These are phyloP conservation scores for Hypsopygia costalis DNA, from an alignment of 2,888 invertebrate species.

Conservation along the genomic window DNA sequence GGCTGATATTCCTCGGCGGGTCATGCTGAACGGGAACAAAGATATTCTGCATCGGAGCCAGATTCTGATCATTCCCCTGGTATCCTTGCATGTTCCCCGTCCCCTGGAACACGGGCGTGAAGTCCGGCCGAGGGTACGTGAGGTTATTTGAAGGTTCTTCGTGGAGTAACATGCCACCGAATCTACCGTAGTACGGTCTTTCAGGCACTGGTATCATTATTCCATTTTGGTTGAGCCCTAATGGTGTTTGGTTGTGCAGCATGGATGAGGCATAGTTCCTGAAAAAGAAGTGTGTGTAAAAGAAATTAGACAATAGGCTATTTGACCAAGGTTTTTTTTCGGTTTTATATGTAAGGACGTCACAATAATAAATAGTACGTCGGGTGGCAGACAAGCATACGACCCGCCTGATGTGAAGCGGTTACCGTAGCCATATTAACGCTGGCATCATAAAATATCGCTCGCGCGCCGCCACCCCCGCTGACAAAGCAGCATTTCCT, in stretches of 20 bases:
- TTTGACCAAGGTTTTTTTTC: no score
- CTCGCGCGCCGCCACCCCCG: no score
- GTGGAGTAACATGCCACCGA: conserved; percentile 22
- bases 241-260: conserved; percentile 26
- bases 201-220: conserved; percentile 32
- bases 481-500: no score
- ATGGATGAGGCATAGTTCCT: conserved; percentile 27
- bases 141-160: conserved; percentile 26
- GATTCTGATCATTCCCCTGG: conserved; percentile 18
- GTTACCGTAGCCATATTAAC: no score
- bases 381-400: no score
- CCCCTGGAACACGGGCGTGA: conserved; percentile 21
- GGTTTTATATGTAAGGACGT: no score
- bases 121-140: conserved; percentile 25
- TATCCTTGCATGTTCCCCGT: conserved; percentile 13
- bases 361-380: no score
- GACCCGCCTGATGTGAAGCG: no score
- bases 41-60: conserved; percentile 22
- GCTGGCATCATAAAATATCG: no score
- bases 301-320: no score
- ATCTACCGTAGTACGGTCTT: conserved; percentile 31
- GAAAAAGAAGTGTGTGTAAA: conserved; percentile 10
- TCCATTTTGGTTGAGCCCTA: conserved; percentile 30
- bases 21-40: conserved; percentile 32
- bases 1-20: conserved; percentile 28